Evolutionary conservation across 2,888 invertebrate species (phyloP), one percentile per base, ranked within the genome.

Genomic region (Troides helena): DNA sequence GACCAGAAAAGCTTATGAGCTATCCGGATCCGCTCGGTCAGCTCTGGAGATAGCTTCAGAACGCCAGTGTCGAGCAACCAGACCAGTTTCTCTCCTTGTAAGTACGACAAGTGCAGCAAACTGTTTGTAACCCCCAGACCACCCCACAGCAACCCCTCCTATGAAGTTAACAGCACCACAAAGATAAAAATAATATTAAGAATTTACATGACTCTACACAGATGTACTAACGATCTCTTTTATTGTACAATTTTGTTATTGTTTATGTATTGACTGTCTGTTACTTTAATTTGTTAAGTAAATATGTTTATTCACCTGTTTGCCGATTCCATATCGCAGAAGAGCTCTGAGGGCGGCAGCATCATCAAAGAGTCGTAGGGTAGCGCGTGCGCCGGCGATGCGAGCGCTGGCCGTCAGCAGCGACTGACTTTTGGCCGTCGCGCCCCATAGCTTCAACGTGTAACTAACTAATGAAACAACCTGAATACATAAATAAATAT

Each of bases 1-100:
- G 95, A 94, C 97, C 97, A 97, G 84, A 96, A 95, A 72, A 95
- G 86, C 30, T 96, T 96, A 79, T 95, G 96, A 0, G 94, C 93
- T 39, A 94, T 94, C 78, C 95, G 95, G 93, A 96, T 95, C 77
- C 87, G 91, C 66, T 90, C 90, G 36, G 94, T 93, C 72, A 94
- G 85, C 30, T 94, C 89, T 58, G 93, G 90, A 68, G 93, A 85
- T 7, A 96, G 89, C 63, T 86, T 80, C 18, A 96, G 78, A 63
- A 97, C 86, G 73, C 95, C 95, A 67, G 95, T 94, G 84, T 96
- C 96, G 0, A 96, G 94, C 39, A 97, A 93, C 96, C 97, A 98
- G 61, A 96, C 95, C 39, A 97, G 89, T 86, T 98, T 97, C 85
- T 98, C 98, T 30, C 97, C 93, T 14, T 97, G 97, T 75, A 96